These are phyloP conservation scores for Geopemphigus sp. DNA, from an alignment of 1,140 invertebrate species.

Conservation along the genomic window DNA sequence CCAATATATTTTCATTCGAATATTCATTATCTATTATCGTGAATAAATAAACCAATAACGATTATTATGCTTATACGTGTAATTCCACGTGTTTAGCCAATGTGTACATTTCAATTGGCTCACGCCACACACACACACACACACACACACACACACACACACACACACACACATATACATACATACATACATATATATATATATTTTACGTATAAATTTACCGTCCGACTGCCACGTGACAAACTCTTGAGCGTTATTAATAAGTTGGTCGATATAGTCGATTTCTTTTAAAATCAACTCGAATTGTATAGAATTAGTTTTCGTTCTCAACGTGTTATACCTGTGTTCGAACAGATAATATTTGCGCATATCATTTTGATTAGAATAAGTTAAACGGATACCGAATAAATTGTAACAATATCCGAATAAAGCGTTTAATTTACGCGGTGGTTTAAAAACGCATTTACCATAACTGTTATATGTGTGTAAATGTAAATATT, in stretches of 20 bases:
- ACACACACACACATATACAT: too few species aligned
- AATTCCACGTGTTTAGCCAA: background rate
- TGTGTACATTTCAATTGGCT: too few species aligned
- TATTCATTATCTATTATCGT: constrained; percentile 1
- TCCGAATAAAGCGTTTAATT: too few species aligned
- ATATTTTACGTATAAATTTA: constrained; percentile 54
- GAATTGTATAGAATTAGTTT: constrained; percentile 66
- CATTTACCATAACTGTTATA: too few species aligned
- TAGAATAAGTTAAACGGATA: background rate
- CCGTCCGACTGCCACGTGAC: constrained; percentile 70
- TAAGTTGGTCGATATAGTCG: constrained; percentile 62
- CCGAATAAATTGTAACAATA: background rate
- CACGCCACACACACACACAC: too few species aligned
- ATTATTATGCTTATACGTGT: background rate
- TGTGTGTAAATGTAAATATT: too few species aligned
- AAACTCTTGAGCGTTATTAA: constrained; percentile 63
- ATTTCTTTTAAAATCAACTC: constrained; percentile 69
- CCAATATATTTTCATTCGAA: background rate
- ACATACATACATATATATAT: background rate
- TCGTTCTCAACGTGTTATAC: constrained; percentile 69
- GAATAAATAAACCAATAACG: too few species aligned
- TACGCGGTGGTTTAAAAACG: too few species aligned
- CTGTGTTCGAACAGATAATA: constrained; percentile 52
- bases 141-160: too few species aligned
- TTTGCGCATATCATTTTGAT: too few species aligned